These are phyloP conservation scores for Lamellibrachia luymesi DNA, from an alignment of 1,140 invertebrate species.

Conservation along the genomic window DNA sequence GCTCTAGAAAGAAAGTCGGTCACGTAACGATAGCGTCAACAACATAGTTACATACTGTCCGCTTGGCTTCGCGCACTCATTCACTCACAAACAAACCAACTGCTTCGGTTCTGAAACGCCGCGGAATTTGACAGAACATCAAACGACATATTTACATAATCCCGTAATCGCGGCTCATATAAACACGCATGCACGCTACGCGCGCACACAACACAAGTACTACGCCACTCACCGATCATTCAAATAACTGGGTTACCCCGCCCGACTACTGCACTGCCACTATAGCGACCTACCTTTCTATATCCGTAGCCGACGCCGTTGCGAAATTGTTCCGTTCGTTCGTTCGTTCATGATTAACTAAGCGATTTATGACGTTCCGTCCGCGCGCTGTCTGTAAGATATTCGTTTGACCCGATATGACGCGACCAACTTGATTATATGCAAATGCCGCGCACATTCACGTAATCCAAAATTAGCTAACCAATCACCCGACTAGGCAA, in stretches of 20 bases:
- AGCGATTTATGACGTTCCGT: background rate
- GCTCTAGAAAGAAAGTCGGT: background rate
- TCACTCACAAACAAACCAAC: background rate
- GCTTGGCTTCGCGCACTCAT: background rate
- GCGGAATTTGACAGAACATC: background rate
- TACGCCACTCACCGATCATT: background rate
- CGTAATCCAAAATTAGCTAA: slow-evolving; percentile 5
- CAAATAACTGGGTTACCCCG: background rate
- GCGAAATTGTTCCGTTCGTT: background rate
- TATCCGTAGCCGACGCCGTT: background rate
- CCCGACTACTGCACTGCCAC: background rate
- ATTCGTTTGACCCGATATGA: slow-evolving; percentile 4
- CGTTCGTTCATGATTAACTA: background rate
- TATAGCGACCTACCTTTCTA: background rate
- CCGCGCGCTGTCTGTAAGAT: background rate
- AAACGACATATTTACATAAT: background rate
- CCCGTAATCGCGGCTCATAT: background rate
- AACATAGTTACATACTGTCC: background rate
- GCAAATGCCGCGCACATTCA: background rate
- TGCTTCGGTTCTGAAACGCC: background rate
- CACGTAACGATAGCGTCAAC: background rate
- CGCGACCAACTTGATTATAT: background rate
- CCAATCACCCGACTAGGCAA: background rate
- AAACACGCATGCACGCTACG: background rate
- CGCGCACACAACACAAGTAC: background rate